Base-by-base conservation (phyloP, 2,888 invertebrate species). In the Polyploca ridens region DNA sequence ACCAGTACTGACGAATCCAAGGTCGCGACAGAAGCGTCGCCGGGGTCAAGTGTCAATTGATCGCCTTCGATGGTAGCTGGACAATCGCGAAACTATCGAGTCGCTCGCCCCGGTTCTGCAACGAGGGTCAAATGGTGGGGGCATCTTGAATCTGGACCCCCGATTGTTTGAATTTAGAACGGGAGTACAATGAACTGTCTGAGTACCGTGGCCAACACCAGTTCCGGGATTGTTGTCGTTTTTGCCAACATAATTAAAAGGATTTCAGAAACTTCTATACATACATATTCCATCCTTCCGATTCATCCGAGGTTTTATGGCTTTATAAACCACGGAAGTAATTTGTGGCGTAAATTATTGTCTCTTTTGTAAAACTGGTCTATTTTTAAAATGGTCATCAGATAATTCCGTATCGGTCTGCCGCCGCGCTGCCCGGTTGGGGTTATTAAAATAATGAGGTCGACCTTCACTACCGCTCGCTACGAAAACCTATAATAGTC, bases 31-130 rank as follows among this genome's bases (percentile, higher is more conserved):
- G 78, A 85, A 87, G 81, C 86, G 89, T 87, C 84, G 83, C 81
- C 66, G 81, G 89, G 92, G 91, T 93, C 90, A 90, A 89, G 84
- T 90, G 92, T 93, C 90, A 93, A 92, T 90, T 93, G 84, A 83
- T 85, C 84, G 85, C 83, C 78, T 87, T 87, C 90, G 90, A 90
- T 92, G 90, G 88, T 79, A 85, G 88, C 87, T 89, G 89, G 88
- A 86, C 87, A 84, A 80, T 88, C 87, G 90, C 90, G 81, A 88
- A 89, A 85, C 81, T 82, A 88, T 88, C 54, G 19, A 54, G 54
- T 19, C 54, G 77, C 76, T 74, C 76, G 87, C 75, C 83, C 85
- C 83, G 85, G 83, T 87, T 87, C 87, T 72, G 81, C 87, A 93
- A 93, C 86, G 72, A 87, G 90, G 91, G 92, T 93, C 87, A 93